A percentile compares a stretch with the other conserved stretches of the same genome.
Conservation (phyloP, 2,888 invertebrate genomes). For the Cancer borealis region DNA sequence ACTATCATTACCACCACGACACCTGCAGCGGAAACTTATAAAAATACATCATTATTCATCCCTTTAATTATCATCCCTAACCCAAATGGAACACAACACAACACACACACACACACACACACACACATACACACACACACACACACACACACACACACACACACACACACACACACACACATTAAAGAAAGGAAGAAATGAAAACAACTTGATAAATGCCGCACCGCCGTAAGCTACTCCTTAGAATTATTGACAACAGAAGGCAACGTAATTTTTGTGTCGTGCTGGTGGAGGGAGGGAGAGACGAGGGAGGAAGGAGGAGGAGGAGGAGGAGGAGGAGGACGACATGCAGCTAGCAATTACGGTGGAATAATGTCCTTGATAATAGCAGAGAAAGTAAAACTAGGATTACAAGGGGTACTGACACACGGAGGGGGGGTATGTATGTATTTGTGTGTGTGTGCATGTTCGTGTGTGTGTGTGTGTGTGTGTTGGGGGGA, state of each 20-base stretch:
- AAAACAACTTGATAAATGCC: not conserved
- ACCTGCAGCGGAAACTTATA: too few species aligned
- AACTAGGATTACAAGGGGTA: not conserved
- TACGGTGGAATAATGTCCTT: not conserved
- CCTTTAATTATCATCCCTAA: too few species aligned
- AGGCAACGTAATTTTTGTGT: not conserved
- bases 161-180: too few species aligned
- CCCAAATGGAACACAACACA: too few species aligned
- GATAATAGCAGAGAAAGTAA: not conserved
- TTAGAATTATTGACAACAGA: not conserved
- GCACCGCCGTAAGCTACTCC: not conserved
- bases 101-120: too few species aligned
- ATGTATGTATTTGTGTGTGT: not conserved
- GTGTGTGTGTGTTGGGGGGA: too few species aligned
- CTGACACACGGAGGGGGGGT: not conserved
- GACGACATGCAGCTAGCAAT: not conserved
- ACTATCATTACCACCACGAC: too few species aligned
- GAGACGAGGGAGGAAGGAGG: not conserved
- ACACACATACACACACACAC: too few species aligned
- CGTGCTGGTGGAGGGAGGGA: not conserved
- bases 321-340: not conserved
- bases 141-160: too few species aligned
- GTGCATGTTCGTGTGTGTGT: not conserved
- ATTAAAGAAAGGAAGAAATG: not conserved
- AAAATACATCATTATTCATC: too few species aligned